Evolutionary conservation across 2,113 vertebrate species (phyloP).

Genomic region (Pachyramphus minor): DNA sequence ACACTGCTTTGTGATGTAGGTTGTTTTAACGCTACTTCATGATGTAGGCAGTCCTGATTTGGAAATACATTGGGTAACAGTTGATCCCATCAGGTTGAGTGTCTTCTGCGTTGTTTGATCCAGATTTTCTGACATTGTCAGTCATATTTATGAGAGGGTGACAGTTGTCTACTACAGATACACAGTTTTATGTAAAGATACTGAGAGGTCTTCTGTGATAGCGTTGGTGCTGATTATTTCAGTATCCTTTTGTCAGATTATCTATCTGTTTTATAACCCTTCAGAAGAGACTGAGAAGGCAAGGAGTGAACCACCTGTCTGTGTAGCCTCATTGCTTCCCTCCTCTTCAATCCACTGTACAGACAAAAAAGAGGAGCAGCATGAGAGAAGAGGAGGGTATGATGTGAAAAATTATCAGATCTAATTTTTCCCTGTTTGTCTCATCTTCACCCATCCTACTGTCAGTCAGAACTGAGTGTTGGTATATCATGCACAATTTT

Average conservation of each 20-base stretch:
- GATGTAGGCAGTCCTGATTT: background rate
- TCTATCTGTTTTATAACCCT: background rate
- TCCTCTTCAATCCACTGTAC: background rate
- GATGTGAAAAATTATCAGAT: background rate
- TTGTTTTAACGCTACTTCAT: background rate
- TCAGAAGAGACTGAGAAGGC: background rate
- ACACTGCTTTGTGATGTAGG: rapidly evolving
- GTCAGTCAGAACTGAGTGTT: background rate
- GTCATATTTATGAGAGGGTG: background rate
- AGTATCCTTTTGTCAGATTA: background rate
- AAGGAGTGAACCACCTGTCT: background rate
- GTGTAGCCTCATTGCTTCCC: background rate
- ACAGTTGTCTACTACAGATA: background rate
- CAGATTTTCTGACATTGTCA: background rate
- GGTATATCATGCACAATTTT: background rate
- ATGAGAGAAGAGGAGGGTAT: background rate
- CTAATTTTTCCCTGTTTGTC: background rate
- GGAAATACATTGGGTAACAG: background rate
- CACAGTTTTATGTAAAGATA: rapidly evolving
- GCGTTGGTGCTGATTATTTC: background rate
- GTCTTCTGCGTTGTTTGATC: background rate
- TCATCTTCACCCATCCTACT: background rate
- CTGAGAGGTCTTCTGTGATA: background rate
- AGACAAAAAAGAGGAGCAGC: background rate
- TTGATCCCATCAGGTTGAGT: background rate